Percentiles rank a stretch among this genome's conserved stretches.
Conservation (phyloP, 2,113 vertebrate genomes). For the Protobothrops flavoviridis region DNA sequence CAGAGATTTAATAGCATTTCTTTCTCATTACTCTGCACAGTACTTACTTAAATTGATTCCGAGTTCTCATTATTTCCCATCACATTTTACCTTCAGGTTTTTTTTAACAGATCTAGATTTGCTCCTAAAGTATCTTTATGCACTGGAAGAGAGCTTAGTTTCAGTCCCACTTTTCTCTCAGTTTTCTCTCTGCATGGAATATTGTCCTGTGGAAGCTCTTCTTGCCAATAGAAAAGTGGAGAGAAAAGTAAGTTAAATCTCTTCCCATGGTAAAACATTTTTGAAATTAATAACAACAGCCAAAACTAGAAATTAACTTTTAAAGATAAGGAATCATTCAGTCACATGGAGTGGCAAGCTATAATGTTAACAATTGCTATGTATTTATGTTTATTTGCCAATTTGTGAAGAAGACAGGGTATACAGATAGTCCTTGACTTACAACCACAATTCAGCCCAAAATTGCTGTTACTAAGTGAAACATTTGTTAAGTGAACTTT, state of each 20-base stretch:
- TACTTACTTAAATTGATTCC: slow-evolving; percentile 12
- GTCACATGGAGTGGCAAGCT: background rate
- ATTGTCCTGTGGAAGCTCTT: background rate
- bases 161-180: background rate
- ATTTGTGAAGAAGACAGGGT: background rate
- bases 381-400: background rate
- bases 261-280: background rate
- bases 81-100: background rate
- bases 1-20: slow-evolving; percentile 7
- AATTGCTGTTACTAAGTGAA: background rate
- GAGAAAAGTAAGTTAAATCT: background rate
- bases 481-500: background rate
- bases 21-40: slow-evolving; percentile 15
- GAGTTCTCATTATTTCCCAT: slow-evolving; percentile 13
- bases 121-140: background rate
- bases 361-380: background rate
- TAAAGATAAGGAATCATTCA: background rate
- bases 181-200: too few species aligned
- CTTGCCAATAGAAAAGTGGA: background rate
- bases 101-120: background rate
- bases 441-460: background rate
- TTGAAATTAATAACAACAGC: background rate
- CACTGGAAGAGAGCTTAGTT: background rate
- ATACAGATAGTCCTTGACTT: background rate
- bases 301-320: background rate